phyloP scores from a whole-genome alignment of 2,113 vertebrate species.

The Isurus oxyrinchus region DNA sequence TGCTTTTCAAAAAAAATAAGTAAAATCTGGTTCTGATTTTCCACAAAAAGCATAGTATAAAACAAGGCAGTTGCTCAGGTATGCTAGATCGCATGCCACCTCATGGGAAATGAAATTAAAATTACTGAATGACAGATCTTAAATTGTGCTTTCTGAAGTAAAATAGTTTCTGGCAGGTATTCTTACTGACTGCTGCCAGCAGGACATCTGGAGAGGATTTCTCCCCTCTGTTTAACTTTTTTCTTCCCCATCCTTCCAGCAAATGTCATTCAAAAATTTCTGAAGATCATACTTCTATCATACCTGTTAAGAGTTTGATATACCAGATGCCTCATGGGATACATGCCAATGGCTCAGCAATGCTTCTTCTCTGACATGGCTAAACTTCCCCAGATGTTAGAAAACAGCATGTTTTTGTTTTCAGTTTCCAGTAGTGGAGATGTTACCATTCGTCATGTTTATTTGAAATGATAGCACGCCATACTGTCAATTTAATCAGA shows the following conservation, averaged over 20 bases:
- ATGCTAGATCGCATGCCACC: slow-evolving; percentile 45
- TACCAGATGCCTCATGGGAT: slow-evolving; percentile 40
- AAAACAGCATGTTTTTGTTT: slow-evolving; percentile 41
- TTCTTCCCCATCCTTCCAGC: slow-evolving; percentile 37
- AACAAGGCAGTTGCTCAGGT: slow-evolving; percentile 46
- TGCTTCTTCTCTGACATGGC: slow-evolving; percentile 32
- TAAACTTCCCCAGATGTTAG: slow-evolving; percentile 47
- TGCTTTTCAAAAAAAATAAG: slow-evolving; percentile 39
- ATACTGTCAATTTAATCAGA: slow-evolving; percentile 46
- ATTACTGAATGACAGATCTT: slow-evolving; percentile 46
- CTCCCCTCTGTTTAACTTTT: slow-evolving; percentile 37
- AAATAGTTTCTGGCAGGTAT: slow-evolving; percentile 41
- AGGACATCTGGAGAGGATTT: slow-evolving; percentile 44
- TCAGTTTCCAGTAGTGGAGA: slow-evolving; percentile 47
- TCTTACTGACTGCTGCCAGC: slow-evolving; percentile 39
- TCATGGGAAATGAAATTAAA: slow-evolving; percentile 48
- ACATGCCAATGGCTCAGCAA: slow-evolving; percentile 46
- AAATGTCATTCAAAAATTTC: slow-evolving; percentile 38
- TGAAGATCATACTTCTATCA: slow-evolving; percentile 39
- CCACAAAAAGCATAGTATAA: slow-evolving; percentile 42
- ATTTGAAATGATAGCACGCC: slow-evolving; percentile 46
- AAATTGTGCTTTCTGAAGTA: slow-evolving; percentile 44
- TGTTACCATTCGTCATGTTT: slow-evolving; percentile 47
- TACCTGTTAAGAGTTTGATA: slow-evolving; percentile 41
- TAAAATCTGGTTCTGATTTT: slow-evolving; percentile 45